A percentile compares a stretch with the other conserved stretches of the same genome.
phyloP scores from a whole-genome alignment of 1,140 invertebrate genomes.

The Euglossa dilemma region DNA sequence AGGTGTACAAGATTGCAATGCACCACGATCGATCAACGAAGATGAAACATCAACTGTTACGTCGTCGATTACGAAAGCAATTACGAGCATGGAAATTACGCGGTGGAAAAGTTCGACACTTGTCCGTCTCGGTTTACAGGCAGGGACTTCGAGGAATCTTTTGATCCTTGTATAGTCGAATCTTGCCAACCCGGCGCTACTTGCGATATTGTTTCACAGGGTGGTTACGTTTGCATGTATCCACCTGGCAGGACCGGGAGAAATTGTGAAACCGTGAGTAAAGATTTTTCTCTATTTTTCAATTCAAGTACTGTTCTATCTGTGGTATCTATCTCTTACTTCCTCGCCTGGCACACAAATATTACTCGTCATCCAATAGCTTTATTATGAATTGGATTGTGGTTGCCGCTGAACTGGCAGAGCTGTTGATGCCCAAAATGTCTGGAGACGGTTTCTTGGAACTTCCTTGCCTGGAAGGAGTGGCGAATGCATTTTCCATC shows the following conservation, averaged over 20 bases:
- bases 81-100: constrained; percentile 74
- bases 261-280: constrained; percentile 85
- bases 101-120: constrained; percentile 77
- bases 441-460: constrained; percentile 90
- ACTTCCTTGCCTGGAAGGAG: constrained; percentile 89
- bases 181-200: constrained; percentile 90
- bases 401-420: constrained; percentile 85
- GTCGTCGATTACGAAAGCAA: constrained; percentile 75
- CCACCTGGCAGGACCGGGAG: constrained; percentile 85
- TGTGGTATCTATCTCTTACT: no score
- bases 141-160: constrained; percentile 88
- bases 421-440: constrained; percentile 88
- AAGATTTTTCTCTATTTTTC: neutral
- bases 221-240: constrained; percentile 87
- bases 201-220: constrained; percentile 85
- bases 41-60: constrained; percentile 70
- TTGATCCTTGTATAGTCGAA: constrained; percentile 89
- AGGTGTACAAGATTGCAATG: constrained; percentile 78
- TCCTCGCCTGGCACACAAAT: no score
- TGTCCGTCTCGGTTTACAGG: constrained; percentile 87
- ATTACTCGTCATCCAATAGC: neutral
- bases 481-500: constrained; percentile 90
- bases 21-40: constrained; percentile 70
- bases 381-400: constrained; percentile 34
- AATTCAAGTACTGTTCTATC: neutral